A percentile compares a stretch with the other conserved stretches of the same genome.
Evolutionary conservation across 2,888 invertebrate genomes (phyloP).

Genomic region (Diachrysia chrysitis): DNA sequence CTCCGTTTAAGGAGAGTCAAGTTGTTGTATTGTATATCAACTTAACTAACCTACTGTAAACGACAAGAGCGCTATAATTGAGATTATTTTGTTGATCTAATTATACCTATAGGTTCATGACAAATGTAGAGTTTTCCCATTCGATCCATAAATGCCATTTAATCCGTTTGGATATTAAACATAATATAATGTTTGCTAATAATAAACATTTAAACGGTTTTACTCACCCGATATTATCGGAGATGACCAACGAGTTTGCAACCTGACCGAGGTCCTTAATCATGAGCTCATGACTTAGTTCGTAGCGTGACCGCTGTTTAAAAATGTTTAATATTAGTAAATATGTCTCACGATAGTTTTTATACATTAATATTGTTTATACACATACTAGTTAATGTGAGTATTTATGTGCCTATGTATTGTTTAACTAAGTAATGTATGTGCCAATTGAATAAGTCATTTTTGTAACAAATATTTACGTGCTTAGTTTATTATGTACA

Average conservation of each 20-base stretch:
- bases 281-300: too few species aligned
- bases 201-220: too few species aligned
- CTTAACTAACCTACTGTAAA: not conserved
- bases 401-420: not conserved
- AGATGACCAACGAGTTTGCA: too few species aligned
- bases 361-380: not conserved
- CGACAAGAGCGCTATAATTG: too few species aligned
- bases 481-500: slow-evolving; percentile 25
- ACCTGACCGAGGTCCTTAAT: too few species aligned
- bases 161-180: not conserved
- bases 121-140: not conserved
- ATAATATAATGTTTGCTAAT: too few species aligned
- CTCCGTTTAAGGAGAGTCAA: not conserved
- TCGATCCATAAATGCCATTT: not conserved
- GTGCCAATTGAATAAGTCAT: slow-evolving; percentile 71
- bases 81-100: too few species aligned
- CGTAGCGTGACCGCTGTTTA: too few species aligned
- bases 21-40: not conserved
- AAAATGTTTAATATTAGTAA: too few species aligned
- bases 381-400: not conserved
- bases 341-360: too few species aligned
- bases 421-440: slow-evolving; percentile 60
- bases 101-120: not conserved
- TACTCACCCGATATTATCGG: too few species aligned
- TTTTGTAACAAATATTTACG: slow-evolving; percentile 36